phyloP scores from a whole-genome alignment of 2,888 invertebrate species.

The Ormyrus labotus region DNA sequence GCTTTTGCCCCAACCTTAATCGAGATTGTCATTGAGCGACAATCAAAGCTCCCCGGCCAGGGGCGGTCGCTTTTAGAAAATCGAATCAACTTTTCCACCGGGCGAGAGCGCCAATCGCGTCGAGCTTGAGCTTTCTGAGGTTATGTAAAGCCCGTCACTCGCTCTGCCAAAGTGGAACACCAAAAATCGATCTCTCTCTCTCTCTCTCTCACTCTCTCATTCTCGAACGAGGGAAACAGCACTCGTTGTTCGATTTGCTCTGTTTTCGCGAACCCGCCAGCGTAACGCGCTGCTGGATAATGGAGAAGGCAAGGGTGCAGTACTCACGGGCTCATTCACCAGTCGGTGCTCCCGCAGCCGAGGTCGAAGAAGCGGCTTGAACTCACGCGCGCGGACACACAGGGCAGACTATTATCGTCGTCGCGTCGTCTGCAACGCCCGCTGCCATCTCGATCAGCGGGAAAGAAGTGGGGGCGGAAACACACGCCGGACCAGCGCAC shows the following conservation, averaged over 20 bases:
- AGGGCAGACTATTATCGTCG: neutral
- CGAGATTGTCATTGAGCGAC: conserved; percentile 29
- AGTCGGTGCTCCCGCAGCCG: too few relatives aligned
- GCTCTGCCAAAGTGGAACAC: neutral
- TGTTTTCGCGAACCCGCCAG: too few relatives aligned
- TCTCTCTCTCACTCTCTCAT: neutral
- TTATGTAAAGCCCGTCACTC: conserved; percentile 34
- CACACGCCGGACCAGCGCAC: too few relatives aligned
- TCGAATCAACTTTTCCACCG: conserved; percentile 38
- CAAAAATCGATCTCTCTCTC: neutral
- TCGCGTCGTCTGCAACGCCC: conserved; percentile 39
- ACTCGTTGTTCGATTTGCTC: conserved; percentile 1
- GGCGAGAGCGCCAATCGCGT: conserved; percentile 9
- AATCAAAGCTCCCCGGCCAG: neutral
- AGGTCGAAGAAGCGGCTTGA: too few relatives aligned
- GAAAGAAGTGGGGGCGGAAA: too few relatives aligned
- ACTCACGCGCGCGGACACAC: conserved; percentile 1
- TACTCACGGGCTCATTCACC: too few relatives aligned
- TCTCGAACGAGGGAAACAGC: conserved; percentile 1
- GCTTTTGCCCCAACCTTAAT: neutral
- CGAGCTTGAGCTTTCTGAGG: conserved; percentile 39
- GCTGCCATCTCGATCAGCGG: neutral
- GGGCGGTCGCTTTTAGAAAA: conserved; percentile 45
- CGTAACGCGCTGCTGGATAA: too few relatives aligned
- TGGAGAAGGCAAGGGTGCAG: too few relatives aligned